Percentiles rank a stretch among this genome's conserved stretches.
phyloP scores from a whole-genome alignment of 2,797 vertebrate species.

The Coendou prehensilis region DNA sequence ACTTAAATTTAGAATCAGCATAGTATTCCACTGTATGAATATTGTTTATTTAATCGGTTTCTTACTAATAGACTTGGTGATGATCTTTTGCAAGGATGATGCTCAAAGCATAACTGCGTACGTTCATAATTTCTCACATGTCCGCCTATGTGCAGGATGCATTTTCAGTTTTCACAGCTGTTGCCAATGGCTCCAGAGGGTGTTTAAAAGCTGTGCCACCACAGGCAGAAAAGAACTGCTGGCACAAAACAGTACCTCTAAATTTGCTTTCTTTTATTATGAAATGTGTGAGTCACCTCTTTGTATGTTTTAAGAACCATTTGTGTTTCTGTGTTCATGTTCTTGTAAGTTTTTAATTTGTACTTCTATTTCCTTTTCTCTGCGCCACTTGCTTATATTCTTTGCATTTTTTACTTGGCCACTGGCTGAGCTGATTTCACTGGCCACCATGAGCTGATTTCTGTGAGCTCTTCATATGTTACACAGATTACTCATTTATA shows the following conservation, averaged over 20 bases:
- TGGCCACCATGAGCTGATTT: not conserved
- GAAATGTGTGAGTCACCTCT: not conserved
- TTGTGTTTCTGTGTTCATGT: not conserved
- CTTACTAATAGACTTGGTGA: not conserved
- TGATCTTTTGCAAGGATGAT: not conserved
- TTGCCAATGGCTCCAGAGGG: not conserved
- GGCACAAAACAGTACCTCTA: not conserved
- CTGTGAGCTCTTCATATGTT: not conserved
- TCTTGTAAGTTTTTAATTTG: not conserved
- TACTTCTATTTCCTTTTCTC: not conserved
- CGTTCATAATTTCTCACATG: rapidly evolving
- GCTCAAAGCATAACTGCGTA: no score
- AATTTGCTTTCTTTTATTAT: not conserved
- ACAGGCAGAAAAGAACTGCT: no score
- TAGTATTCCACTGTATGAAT: not conserved
- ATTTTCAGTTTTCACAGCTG: not conserved
- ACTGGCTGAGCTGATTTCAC: no score
- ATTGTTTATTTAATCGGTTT: not conserved
- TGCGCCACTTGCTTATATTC: not conserved
- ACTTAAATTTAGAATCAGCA: not conserved
- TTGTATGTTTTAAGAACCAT: not conserved
- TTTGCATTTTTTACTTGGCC: not conserved
- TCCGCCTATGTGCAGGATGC: no score
- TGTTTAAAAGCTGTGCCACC: not conserved
- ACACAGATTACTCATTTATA: not conserved